Percentiles rank a stretch among this genome's conserved stretches.
Conservation (phyloP, 92 coral and sea anemone genomes). For the Palythoa grandiflora region DNA sequence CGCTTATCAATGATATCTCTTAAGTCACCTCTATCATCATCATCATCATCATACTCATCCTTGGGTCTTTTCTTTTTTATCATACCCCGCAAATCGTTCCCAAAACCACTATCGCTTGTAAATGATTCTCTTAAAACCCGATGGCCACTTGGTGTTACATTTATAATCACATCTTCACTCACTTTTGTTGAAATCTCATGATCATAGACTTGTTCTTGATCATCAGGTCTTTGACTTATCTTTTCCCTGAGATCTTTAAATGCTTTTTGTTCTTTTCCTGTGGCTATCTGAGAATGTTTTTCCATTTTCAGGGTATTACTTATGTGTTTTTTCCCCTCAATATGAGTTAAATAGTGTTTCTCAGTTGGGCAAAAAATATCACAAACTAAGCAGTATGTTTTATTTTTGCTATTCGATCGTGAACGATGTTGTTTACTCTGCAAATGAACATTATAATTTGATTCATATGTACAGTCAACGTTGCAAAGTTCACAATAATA, state of each 20-base stretch:
- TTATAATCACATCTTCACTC: conserved; percentile 33
- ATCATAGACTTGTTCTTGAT: conserved; percentile 27
- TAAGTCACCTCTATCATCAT: conserved; percentile 55
- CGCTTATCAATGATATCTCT: conserved; percentile 63
- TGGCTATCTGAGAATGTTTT: conserved; percentile 13
- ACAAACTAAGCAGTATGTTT: conserved; percentile 35
- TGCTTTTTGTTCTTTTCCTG: conserved; percentile 35
- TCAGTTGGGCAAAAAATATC: conserved; percentile 39
- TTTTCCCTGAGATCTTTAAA: conserved; percentile 66
- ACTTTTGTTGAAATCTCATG: conserved; percentile 26
- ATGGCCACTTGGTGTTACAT: conserved; percentile 37
- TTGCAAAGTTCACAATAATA: conserved; percentile 63
- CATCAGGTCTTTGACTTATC: conserved; percentile 49
- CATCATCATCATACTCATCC: conserved; percentile 12
- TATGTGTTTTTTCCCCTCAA: conserved; percentile 41
- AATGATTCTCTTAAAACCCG: conserved; percentile 23
- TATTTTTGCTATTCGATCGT: conserved; percentile 19
- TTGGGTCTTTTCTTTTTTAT: conserved; percentile 44
- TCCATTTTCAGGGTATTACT: conserved; percentile 41
- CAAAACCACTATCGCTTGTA: not conserved
- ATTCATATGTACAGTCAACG: conserved; percentile 53
- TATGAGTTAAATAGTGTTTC: conserved; percentile 24
- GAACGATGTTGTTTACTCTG: conserved; percentile 52
- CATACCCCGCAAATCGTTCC: conserved; percentile 24
- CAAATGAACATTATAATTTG: conserved; percentile 59